A percentile compares a stretch with the other conserved stretches of the same genome.
These are phyloP conservation scores for Ochotona curzoniae DNA, from an alignment of 2,113 vertebrate species.

Conservation along the genomic window DNA sequence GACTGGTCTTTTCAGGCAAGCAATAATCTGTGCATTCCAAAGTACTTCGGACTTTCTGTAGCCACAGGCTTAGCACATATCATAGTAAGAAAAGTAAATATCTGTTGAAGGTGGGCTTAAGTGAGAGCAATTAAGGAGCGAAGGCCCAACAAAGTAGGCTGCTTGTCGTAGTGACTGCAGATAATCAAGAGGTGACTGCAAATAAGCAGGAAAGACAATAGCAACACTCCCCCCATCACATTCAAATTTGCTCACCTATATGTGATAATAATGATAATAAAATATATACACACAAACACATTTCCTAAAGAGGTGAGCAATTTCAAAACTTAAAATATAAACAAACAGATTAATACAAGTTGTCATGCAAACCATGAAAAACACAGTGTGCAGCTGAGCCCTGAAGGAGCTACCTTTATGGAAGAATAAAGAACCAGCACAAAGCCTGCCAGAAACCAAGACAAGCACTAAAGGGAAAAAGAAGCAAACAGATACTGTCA, in stretches of 20 bases:
- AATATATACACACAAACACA: constrained; percentile 52
- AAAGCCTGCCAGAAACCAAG: constrained; percentile 85
- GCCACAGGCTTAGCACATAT: background rate
- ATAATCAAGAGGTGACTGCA: constrained; percentile 77
- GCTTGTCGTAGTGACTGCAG: background rate
- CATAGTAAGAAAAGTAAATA: constrained; percentile 19
- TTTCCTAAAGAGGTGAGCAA: constrained; percentile 58
- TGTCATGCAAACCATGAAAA: constrained; percentile 82
- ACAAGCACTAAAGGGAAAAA: constrained; percentile 84
- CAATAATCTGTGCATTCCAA: constrained; percentile 21
- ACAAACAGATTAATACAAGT: constrained; percentile 60
- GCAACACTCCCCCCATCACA: constrained; percentile 31
- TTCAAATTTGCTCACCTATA: constrained; percentile 45
- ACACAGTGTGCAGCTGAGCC: constrained; percentile 70
- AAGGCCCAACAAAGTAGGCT: constrained; percentile 1
- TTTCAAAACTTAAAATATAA: constrained; percentile 66
- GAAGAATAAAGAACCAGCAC: constrained; percentile 83
- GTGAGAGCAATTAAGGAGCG: constrained; percentile 2
- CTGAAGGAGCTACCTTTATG: constrained; percentile 86
- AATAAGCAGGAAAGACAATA: constrained; percentile 22
- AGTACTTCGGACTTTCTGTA: constrained; percentile 29
- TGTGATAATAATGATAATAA: constrained; percentile 47
- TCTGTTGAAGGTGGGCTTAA: background rate
- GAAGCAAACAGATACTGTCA: constrained; percentile 78
- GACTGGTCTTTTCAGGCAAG: background rate